Evolutionary conservation across 2,888 invertebrate species (phyloP).

Genomic region (Drosophila crucigera): DNA sequence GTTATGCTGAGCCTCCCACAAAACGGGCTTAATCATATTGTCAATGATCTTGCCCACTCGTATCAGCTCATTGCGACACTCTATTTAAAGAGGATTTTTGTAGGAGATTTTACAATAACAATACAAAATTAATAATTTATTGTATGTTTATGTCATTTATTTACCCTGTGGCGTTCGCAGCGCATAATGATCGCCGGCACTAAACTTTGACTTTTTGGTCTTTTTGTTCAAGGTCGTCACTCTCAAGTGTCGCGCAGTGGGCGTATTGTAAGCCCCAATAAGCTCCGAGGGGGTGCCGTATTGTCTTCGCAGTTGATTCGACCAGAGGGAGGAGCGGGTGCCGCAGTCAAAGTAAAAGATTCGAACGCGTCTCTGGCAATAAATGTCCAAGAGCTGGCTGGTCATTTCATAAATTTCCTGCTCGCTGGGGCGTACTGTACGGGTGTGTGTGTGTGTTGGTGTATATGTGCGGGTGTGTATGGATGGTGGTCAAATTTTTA

Average conservation of each 20-base stretch:
- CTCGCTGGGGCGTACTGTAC: conserved; percentile 81
- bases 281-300: conserved; percentile 81
- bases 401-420: conserved; percentile 81
- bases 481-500: conserved; percentile 61
- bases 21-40: conserved; percentile 80
- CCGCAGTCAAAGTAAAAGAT: conserved; percentile 81
- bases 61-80: conserved; percentile 82
- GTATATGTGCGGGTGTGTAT: neutral
- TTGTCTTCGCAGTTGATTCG: conserved; percentile 76
- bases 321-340: conserved; percentile 79
- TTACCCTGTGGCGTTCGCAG: conserved; percentile 82
- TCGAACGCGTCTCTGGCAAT: conserved; percentile 79
- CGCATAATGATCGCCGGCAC: conserved; percentile 82
- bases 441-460: neutral
- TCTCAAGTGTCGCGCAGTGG: conserved; percentile 71
- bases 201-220: conserved; percentile 63
- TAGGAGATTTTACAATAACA: neutral
- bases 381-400: conserved; percentile 77
- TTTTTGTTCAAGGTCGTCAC: conserved; percentile 60
- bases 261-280: conserved; percentile 80
- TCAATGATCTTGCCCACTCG: conserved; percentile 84
- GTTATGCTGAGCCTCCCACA: conserved; percentile 61
- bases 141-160: neutral
- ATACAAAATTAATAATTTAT: neutral
- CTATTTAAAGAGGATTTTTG: conserved; percentile 40